Evolutionary conservation across 2,797 vertebrate genomes (phyloP).

Genomic region (Xiphophorus birchmanni): DNA sequence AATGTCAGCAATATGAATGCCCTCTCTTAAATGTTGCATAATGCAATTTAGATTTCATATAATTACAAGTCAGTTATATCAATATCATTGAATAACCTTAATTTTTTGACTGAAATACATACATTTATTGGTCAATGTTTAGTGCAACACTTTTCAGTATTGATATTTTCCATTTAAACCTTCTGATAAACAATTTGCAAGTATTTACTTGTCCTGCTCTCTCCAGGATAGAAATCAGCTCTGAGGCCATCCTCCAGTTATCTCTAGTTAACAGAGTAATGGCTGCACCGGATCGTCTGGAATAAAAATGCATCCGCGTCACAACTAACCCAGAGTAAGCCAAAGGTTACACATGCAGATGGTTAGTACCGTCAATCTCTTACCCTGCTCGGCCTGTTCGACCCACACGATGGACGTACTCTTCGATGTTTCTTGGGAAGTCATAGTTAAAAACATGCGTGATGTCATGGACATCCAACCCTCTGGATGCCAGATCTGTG

Average conservation of each 20-base stretch:
- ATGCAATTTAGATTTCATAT: not conserved
- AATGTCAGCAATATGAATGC: not conserved
- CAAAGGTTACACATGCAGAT: not conserved
- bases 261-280: conserved; percentile 90
- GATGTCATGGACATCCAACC: conserved; percentile 92
- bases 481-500: conserved; percentile 94
- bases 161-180: not conserved
- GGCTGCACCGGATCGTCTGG: conserved; percentile 87
- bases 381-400: conserved; percentile 96
- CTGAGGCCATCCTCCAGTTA: conserved; percentile 89
- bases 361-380: conserved; percentile 8
- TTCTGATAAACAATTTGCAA: not conserved
- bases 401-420: conserved; percentile 95
- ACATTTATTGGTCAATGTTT: not conserved
- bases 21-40: not conserved
- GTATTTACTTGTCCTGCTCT: conserved; percentile 89
- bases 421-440: conserved; percentile 95
- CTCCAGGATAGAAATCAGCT: conserved; percentile 91
- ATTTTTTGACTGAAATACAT: not conserved
- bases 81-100: not conserved
- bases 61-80: not conserved
- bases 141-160: not conserved
- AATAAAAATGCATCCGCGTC: conserved; percentile 5
- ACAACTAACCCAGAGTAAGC: not conserved
- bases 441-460: conserved; percentile 96